Percentiles rank a stretch among this genome's conserved stretches.
phyloP scores from a whole-genome alignment of 2,888 invertebrate genomes.

The Ochropacha duplaris region DNA sequence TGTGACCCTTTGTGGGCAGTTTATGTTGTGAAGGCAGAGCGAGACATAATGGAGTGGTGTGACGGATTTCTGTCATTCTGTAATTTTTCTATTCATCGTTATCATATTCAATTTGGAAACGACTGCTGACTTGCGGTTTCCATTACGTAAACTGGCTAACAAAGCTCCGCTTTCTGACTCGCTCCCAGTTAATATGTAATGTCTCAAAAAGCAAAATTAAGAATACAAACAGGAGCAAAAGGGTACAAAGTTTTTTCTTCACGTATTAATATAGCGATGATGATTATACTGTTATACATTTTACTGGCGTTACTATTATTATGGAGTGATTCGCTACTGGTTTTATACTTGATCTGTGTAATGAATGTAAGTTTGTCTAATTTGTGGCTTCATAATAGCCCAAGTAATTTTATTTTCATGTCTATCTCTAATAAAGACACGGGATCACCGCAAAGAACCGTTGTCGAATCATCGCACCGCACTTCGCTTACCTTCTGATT shows the following conservation, averaged over 20 bases:
- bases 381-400: conserved; percentile 35
- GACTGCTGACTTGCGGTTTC: too few species aligned
- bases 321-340: neutral
- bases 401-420: conserved; percentile 32
- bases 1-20: conserved; percentile 53
- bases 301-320: neutral
- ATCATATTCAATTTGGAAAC: too few species aligned
- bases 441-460: conserved; percentile 14
- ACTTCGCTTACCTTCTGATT: neutral
- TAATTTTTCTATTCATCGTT: neutral
- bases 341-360: neutral
- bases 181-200: too few species aligned
- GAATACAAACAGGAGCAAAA: too few species aligned
- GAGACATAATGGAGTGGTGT: neutral
- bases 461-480: neutral
- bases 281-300: too few species aligned
- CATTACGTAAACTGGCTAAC: too few species aligned
- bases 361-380: conserved; percentile 30
- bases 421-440: conserved; percentile 21
- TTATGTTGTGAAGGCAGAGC: conserved; percentile 21
- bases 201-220: too few species aligned
- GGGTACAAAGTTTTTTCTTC: too few species aligned
- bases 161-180: too few species aligned
- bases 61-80: neutral
- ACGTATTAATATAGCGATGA: too few species aligned